Base-by-base conservation (phyloP, 2,888 invertebrate genomes). In the Drosophila bunnanda region DNA sequence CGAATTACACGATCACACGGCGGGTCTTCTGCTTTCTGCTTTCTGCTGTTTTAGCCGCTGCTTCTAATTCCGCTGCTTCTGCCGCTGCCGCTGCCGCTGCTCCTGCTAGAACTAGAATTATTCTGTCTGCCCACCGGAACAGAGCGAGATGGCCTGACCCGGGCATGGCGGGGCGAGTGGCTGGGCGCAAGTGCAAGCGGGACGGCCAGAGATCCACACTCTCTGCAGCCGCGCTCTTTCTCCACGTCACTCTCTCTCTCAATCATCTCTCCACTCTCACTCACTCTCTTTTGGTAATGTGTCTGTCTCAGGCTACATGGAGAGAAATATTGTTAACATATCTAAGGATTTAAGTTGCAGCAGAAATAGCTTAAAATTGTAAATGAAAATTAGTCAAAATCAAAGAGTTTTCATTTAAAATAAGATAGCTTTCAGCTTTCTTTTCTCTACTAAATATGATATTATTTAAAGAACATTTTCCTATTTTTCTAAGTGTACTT, bases 1-100 rank as follows among this genome's bases (percentile, higher is more conserved):
- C 83, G 88, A 88, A 83, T 83, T 83, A 83, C 83, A 83, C 83
- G 89, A 88, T 88, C 87, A 80, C 87, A 83, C 88, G 86, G 77
- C 88, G 86, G 77, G 75, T 75, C 80, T 86, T 86, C 87, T 83
- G 82, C 88, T 79, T 67, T 76, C 71, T 83, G 78, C 65, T 82
- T 85, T 50, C 50, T 50, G 50, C 82, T 77, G 88, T 62, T 55
- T 65, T 64, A 53, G 66, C 55, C 55, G 56, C 57, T 58, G 65
- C 57, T 54, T 65, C 50, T 71, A 57, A 64, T 73, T 62, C 74
- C 62, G 62, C 53, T 50, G 68, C 52, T 41, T 36, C 34, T 41
- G 38, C 20, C 32, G 36, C 67, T 39, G 38, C 48, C 34, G 32
- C 57, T 57, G 66, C 30, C 41, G 36, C 53, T 64, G 41, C 32